phyloP scores from a whole-genome alignment of 2,113 vertebrate genomes.

The Chaetura pelagica region DNA sequence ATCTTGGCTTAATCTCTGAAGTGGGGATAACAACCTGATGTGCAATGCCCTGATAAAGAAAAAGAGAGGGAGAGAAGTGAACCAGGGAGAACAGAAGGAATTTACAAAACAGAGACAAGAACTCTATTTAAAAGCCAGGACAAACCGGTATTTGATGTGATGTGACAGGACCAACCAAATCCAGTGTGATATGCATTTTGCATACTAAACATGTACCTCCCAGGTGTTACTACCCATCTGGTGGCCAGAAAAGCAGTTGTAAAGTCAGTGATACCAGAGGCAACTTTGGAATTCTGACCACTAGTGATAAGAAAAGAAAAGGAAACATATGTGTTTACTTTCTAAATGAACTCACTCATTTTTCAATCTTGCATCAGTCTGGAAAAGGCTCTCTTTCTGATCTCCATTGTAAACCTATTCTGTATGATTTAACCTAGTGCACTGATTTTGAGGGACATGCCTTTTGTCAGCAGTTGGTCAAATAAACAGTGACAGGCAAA shows the following conservation, averaged over 20 bases:
- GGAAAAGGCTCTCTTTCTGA: not conserved
- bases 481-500: not conserved
- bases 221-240: not conserved
- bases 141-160: not conserved
- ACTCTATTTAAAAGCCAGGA: not conserved
- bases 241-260: not conserved
- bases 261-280: not conserved
- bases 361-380: not conserved
- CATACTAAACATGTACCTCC: not conserved
- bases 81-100: not conserved
- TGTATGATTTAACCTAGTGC: not conserved
- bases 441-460: not conserved
- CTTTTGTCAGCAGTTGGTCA: not conserved
- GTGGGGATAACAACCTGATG: not conserved
- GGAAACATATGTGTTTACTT: not conserved
- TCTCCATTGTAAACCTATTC: not conserved
- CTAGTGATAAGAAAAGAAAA: not conserved
- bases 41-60: not conserved
- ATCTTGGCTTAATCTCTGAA: not conserved
- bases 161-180: not conserved
- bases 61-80: not conserved
- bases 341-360: not conserved
- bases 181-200: not conserved
- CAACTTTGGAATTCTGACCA: not conserved
- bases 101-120: not conserved